Conservation (phyloP, 1,140 invertebrate species). For the Dreissena rostriformis region DNA sequence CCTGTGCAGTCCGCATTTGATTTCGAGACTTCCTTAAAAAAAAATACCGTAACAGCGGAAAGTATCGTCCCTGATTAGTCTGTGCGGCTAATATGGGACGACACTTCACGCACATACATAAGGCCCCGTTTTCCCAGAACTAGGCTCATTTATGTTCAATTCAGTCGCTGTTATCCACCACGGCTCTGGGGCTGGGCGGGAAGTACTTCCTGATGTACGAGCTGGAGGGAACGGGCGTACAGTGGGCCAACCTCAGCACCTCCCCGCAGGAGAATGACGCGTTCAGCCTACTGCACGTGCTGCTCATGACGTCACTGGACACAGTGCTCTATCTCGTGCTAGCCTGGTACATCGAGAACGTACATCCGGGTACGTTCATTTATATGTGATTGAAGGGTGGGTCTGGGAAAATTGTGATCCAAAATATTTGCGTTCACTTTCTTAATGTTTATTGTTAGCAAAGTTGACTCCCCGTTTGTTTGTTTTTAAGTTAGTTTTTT, state of each 20-base stretch:
- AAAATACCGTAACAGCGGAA: no score
- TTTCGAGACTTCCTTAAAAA: no score
- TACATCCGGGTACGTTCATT: slow-evolving; percentile 83
- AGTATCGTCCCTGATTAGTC: no score
- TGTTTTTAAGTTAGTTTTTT: no score
- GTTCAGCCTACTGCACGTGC: slow-evolving; percentile 85
- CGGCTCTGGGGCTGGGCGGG: slow-evolving; percentile 89
- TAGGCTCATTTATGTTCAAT: slow-evolving; percentile 20
- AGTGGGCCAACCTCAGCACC: slow-evolving; percentile 88
- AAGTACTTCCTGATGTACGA: slow-evolving; percentile 86
- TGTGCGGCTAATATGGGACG: no score
- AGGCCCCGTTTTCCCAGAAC: slow-evolving; percentile 2
- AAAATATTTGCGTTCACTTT: no score
- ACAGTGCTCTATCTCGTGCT: slow-evolving; percentile 81
- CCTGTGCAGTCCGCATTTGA: no score
- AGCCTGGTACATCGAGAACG: slow-evolving; percentile 86
- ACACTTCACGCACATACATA: no score
- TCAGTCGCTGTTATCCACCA: slow-evolving; percentile 86
- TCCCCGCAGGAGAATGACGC: slow-evolving; percentile 87
- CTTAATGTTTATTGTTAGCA: no score
- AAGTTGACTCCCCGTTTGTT: no score
- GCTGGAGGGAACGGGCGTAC: slow-evolving; percentile 86
- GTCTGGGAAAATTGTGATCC: no score
- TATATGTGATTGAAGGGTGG: no score
- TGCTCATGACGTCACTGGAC: slow-evolving; percentile 84